Percentiles rank a stretch among this genome's conserved stretches.
These are phyloP conservation scores for Tribolium madens DNA, from an alignment of 1,140 invertebrate genomes.

Conservation along the genomic window DNA sequence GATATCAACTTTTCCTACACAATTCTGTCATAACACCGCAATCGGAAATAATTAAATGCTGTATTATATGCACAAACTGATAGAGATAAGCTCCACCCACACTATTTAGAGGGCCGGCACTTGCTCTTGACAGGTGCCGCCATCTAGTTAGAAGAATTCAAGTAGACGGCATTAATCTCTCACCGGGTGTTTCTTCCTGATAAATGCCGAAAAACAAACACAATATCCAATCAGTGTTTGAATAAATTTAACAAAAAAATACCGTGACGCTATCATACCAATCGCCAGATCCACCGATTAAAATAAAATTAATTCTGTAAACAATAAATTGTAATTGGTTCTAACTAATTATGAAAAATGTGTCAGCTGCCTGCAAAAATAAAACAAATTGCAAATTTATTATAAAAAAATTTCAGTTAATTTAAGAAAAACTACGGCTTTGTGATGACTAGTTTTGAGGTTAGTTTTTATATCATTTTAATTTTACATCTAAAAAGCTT, in stretches of 20 bases:
- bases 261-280: not conserved
- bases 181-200: slow-evolving; percentile 37
- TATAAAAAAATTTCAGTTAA: not conserved
- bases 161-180: slow-evolving; percentile 42
- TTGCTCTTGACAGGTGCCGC: slow-evolving; percentile 58
- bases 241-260: not conserved
- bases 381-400: slow-evolving; percentile 16
- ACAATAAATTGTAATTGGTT: too few relatives aligned
- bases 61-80: slow-evolving; percentile 58
- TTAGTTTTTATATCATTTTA: slow-evolving; percentile 41
- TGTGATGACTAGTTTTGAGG: slow-evolving; percentile 57
- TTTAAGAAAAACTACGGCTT: slow-evolving; percentile 51
- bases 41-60: slow-evolving; percentile 55
- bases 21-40: slow-evolving; percentile 42
- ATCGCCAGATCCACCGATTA: not conserved
- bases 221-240: slow-evolving; percentile 17
- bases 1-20: slow-evolving; percentile 25
- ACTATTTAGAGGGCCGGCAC: slow-evolving; percentile 54
- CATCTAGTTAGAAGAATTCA: slow-evolving; percentile 47
- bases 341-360: not conserved
- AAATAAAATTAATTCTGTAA: slow-evolving; percentile 3
- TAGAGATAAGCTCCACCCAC: slow-evolving; percentile 54
- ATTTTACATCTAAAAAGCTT: not conserved
- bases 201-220: not conserved
- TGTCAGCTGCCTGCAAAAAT: not conserved